A percentile compares a stretch with the other conserved stretches of the same genome.
These are phyloP conservation scores for Astropecten irregularis DNA, from an alignment of 53 echinoderm and acorn worm genomes.

Conservation along the genomic window DNA sequence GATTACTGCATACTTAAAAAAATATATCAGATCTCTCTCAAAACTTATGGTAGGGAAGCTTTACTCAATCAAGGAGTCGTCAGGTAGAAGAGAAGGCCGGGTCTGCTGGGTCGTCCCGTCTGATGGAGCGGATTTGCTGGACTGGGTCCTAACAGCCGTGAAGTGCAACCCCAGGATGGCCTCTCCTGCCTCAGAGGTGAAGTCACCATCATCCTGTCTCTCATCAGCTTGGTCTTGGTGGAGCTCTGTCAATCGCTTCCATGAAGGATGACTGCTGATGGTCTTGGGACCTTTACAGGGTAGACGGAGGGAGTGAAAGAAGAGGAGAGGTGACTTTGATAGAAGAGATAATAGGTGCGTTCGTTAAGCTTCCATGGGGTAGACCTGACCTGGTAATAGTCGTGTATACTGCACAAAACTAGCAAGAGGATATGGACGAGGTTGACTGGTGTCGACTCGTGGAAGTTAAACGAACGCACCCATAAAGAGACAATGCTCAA, in stretches of 20 bases:
- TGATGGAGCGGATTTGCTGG: not conserved
- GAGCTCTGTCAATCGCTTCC: slow-evolving; percentile 50
- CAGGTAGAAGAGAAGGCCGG: slow-evolving; percentile 70
- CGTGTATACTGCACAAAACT: too few relatives aligned
- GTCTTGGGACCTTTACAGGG: slow-evolving; percentile 70
- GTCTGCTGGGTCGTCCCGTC: not conserved
- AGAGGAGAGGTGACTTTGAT: not conserved
- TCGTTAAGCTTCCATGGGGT: too few relatives aligned
- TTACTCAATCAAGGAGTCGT: slow-evolving; percentile 73
- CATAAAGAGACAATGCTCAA: too few relatives aligned
- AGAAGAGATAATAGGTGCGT: not conserved
- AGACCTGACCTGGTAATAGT: too few relatives aligned
- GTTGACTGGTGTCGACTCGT: too few relatives aligned
- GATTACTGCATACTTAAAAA: too few relatives aligned
- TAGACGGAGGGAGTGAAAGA: too few relatives aligned
- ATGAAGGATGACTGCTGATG: slow-evolving; percentile 87
- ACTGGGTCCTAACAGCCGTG: slow-evolving; percentile 3
- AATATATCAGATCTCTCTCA: too few relatives aligned
- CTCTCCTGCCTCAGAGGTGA: slow-evolving; percentile 62
- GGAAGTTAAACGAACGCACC: too few relatives aligned
- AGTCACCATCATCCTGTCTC: slow-evolving; percentile 15
- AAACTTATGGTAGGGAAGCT: too few relatives aligned
- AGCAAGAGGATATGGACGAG: too few relatives aligned
- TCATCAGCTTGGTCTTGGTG: not conserved
- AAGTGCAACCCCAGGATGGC: slow-evolving; percentile 75